Base-by-base conservation (phyloP, 2,888 invertebrate species). In the Athrips mouffetella region DNA sequence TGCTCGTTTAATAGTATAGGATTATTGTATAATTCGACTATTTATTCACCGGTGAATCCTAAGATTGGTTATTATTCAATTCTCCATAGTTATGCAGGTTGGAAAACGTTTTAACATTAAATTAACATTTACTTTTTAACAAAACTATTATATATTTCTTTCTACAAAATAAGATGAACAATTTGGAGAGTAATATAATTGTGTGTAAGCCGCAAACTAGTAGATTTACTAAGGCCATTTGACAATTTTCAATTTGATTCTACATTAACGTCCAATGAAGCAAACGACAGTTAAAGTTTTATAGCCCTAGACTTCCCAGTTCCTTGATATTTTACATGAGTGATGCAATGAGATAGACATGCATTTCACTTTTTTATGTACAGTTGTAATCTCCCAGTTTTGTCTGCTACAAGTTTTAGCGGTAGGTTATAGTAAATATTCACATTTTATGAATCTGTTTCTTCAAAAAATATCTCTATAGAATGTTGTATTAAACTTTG, bases 341-440 rank as follows among this genome's bases (percentile, higher is more conserved):
- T 72, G 62, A 76, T 72, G 74, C 66, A 73, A 77, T 62, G 51
- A 59, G 39, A 60, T 53, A 70, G 68, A 73, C 66, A 84, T 84
- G 83, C 68, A 67, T 73, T 70, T 76, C 58, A 65, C 69, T 76
- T 72, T 75, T 70, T 67, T 74, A 56, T 75, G 63, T 74, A 62
- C 76, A 63, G 60, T 21, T n/a, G n/a, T 77, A 61, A 67, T 74
- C 55, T 59, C 53, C 63, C 64, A 62, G 48, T 71, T 52, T 56
- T 45, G 64, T 61, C 59, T 69, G 48, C 61, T 52, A 42, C 54
- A 60, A 53, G 70, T 72, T 37, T 49, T 67, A 57, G 76, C 80
- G 74, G 85, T 86, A 76, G 79, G 74, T 54, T 45, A 35, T 6
- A 35, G 1, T 25, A 7, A 27, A 5, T 4, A 18, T 35, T 16